Base-by-base conservation (phyloP, 2,888 invertebrate genomes). In the Drosophila recens region DNA sequence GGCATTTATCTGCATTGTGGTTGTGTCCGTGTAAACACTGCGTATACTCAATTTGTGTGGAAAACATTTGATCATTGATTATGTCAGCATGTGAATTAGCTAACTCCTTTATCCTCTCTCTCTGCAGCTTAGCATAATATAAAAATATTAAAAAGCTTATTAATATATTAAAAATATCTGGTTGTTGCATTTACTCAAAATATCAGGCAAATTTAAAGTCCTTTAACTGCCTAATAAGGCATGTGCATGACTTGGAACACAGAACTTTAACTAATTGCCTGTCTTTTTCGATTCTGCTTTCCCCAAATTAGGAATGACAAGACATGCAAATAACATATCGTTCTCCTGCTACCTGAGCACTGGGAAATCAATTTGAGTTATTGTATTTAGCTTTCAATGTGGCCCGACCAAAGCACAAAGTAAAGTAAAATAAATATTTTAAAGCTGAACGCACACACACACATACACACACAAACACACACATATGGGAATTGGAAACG, bases 321-420 rank as follows among this genome's bases (percentile, higher is more conserved):
- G 67, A 43, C 65, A 87, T 85, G 82, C 79, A 89, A 89, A 89
- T 87, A 78, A 74, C 56, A 51, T 61, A 15, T 42, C 45, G 11
- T 63, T 33, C 45, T 52, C 36, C 51, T 49, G 54, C 51, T 63
- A 67, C 63, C 79, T 58, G 27, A 10, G 11, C 15, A 27, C 40
- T 40, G 90, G 38, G 57, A 89, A 87, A 85, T 88, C 83, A 90
- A 88, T 88, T 90, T 84, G 80, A 90, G 87, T 90, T 86, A 88
- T 89, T 89, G 88, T 79, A 66, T 80, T 90, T 88, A 73, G 77
- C 76, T 66, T 79, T 75, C 72, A 71, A 73, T 71, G 42, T 49
- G 75, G 48, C 66, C 62, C 58, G 56, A 42, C 64, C 49, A 48
- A 66, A 62, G 71, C 71, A 45, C 53, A 62, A 70, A 75, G 70